Percentiles rank a stretch among this genome's conserved stretches.
Conservation (phyloP, 1,140 invertebrate species). For the Cotesia typhae region DNA sequence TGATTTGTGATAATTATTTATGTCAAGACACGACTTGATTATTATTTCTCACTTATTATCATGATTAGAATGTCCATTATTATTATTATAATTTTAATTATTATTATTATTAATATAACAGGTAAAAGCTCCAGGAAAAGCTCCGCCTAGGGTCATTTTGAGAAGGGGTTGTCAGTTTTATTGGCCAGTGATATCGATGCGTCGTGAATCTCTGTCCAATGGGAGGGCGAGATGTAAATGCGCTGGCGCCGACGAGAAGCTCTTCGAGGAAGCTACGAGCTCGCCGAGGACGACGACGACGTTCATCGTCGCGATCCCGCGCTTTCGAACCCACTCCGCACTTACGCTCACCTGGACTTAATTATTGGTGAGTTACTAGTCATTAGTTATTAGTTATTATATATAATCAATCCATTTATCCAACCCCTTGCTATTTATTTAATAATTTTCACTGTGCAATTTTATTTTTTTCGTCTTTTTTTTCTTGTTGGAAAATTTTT, state of each 20-base stretch:
- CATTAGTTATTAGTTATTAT: not conserved
- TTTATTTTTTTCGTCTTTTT: constrained; percentile 6
- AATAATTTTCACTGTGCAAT: constrained; percentile 2
- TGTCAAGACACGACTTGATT: constrained; percentile 24
- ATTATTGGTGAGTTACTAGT: constrained; percentile 63
- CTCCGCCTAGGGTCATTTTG: constrained; percentile 60
- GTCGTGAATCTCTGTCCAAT: constrained; percentile 51
- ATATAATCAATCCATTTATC: constrained; percentile 1
- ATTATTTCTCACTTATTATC: constrained; percentile 25
- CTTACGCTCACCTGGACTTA: constrained; percentile 61
- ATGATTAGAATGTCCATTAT: not conserved
- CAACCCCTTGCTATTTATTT: constrained; percentile 4
- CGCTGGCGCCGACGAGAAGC: constrained; percentile 47
- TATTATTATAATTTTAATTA: constrained; percentile 4
- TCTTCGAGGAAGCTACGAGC: constrained; percentile 30
- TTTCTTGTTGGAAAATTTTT: constrained; percentile 15
- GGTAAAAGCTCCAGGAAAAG: constrained; percentile 41
- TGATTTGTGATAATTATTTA: not conserved
- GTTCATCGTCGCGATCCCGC: constrained; percentile 62
- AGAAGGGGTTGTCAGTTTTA: constrained; percentile 48
- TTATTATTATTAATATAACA: constrained; percentile 35
- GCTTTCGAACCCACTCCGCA: constrained; percentile 58
- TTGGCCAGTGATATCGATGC: constrained; percentile 63
- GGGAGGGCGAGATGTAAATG: constrained; percentile 32
- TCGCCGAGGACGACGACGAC: constrained; percentile 54